Conservation (phyloP, 2,888 invertebrate genomes). For the Coremacera marginata region DNA sequence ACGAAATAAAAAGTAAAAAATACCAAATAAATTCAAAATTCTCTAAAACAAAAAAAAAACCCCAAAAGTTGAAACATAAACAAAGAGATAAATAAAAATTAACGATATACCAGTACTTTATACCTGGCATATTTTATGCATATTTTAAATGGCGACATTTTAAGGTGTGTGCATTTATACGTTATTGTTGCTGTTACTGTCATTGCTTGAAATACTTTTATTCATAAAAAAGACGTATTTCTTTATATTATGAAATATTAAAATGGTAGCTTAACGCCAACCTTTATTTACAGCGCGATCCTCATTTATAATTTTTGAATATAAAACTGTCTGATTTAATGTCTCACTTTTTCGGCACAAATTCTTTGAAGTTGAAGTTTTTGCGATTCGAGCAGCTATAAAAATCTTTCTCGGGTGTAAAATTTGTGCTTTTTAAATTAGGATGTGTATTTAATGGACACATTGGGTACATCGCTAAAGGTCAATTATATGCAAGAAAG, state of each 20-base stretch:
- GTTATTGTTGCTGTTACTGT: slow-evolving; percentile 24
- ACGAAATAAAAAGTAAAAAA: background rate
- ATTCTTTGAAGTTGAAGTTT: background rate
- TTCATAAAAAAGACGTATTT: too few species aligned
- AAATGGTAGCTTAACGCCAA: slow-evolving; percentile 8
- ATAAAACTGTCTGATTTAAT: background rate
- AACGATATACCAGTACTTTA: background rate
- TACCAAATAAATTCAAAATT: background rate
- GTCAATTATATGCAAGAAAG: too few species aligned
- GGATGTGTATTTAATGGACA: too few species aligned
- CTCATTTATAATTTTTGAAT: background rate
- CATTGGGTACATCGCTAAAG: too few species aligned
- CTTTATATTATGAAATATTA: slow-evolving; percentile 10
- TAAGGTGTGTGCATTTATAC: slow-evolving; percentile 40
- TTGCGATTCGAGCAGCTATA: too few species aligned
- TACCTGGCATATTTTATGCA: background rate
- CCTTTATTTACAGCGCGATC: slow-evolving; percentile 13
- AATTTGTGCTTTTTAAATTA: too few species aligned
- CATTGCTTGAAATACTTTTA: slow-evolving; percentile 22
- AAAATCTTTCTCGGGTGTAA: too few species aligned
- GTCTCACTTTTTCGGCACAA: background rate
- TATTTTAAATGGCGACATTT: slow-evolving; percentile 20
- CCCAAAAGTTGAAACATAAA: background rate
- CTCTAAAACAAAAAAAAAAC: background rate
- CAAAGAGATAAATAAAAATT: background rate